phyloP scores from a whole-genome alignment of 2,113 vertebrate species.

The Anarrhichthys ocellatus region DNA sequence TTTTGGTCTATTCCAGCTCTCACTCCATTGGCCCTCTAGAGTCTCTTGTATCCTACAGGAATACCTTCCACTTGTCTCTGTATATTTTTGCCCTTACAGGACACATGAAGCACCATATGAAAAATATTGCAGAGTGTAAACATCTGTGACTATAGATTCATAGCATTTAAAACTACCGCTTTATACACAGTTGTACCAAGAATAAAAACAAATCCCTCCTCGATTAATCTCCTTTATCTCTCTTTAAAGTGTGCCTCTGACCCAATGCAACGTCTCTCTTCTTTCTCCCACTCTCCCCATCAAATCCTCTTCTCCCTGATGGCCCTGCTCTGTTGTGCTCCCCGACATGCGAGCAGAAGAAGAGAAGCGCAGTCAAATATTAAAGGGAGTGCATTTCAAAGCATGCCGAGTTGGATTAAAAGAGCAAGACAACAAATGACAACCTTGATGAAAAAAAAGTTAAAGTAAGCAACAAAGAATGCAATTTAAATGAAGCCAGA shows the following conservation, averaged over 20 bases:
- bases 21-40: background rate
- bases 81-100: background rate
- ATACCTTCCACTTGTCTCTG: background rate
- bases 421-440: constrained; percentile 33
- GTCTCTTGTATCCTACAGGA: background rate
- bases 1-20: background rate
- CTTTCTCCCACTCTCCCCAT: constrained; percentile 23
- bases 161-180: constrained; percentile 8
- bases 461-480: constrained; percentile 44
- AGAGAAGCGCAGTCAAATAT: constrained; percentile 28
- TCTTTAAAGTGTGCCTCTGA: constrained; percentile 49
- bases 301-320: constrained; percentile 38
- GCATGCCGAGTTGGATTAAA: constrained; percentile 11
- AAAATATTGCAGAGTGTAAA: constrained; percentile 17
- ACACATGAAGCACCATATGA: background rate
- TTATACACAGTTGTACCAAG: constrained; percentile 10
- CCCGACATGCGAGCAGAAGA: background rate
- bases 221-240: constrained; percentile 38
- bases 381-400: constrained; percentile 12
- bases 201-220: constrained; percentile 30
- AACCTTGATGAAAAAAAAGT: constrained; percentile 50
- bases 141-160: constrained; percentile 25
- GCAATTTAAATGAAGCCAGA: constrained; percentile 42
- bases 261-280: constrained; percentile 15
- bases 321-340: constrained; percentile 17